Evolutionary conservation across 2,113 vertebrate genomes (phyloP), one percentile per base, ranked within the genome.

Genomic region (Cheilinus undulatus): DNA sequence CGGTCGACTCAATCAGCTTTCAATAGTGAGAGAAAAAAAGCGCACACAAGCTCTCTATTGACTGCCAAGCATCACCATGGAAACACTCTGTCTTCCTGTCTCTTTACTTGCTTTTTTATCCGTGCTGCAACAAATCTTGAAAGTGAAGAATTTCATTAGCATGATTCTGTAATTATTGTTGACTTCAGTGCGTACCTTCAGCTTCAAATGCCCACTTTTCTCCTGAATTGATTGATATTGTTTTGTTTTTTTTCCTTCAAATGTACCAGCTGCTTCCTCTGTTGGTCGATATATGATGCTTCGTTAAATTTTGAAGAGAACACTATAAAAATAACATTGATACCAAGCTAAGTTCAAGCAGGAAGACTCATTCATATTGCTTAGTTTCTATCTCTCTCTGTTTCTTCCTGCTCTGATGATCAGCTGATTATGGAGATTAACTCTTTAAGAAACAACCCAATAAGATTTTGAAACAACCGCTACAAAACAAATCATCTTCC

Each of bases 51-150:
- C 54, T 64, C 73, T 79, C 64, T 77, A 75, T 76, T 88, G 76
- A 86, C 76, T 80, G 73, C 80, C 42, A 75, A 74, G 49, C 62
- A 83, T 90, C 58, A 23, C 87, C 87, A 90, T 87, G 75, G 88
- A 60, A 88, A 90, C 88, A 27, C 22, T 48, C 38, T 6, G 64
- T 68, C 75, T 70, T 65, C 66, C 73, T 62, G 66, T 20, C 27
- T 30, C 17, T 66, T 65, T 67, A 28, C 20, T 6, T 32, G 53
- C 34, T 60, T 69, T 60, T 57, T 22, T 52, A 50, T 69, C 62
- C 60, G 30, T 43, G 6, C 26, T 61, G n/a, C 61, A 56, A 36
- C 52, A 69, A 72, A 80, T 77, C 46, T 72, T 76, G 63, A 45
- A 43, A 8, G 17, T 13, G 24, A 56, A 46, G 34, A 42, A 32